phyloP scores from a whole-genome alignment of 2,797 vertebrate species.

The Hozukius guyotensis region DNA sequence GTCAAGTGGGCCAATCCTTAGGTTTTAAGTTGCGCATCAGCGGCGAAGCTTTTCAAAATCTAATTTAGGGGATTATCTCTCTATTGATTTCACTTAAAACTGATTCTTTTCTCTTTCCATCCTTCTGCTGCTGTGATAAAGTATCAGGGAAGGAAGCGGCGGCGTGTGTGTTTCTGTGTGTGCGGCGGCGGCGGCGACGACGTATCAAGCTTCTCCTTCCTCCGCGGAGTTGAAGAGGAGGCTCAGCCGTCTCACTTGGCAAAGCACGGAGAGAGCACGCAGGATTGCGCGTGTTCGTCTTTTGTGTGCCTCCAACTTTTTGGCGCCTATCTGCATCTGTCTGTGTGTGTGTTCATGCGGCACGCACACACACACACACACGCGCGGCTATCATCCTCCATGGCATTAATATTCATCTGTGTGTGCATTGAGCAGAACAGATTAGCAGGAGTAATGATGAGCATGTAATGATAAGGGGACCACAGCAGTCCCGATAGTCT shows the following conservation, averaged over 20 bases:
- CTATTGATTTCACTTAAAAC: slow-evolving; percentile 85
- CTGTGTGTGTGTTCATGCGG: slow-evolving; percentile 61
- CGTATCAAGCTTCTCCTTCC: slow-evolving; percentile 39
- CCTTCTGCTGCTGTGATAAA: slow-evolving; percentile 65
- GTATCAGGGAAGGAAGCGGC: slow-evolving; percentile 32
- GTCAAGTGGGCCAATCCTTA: slow-evolving; percentile 77
- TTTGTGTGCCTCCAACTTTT: slow-evolving; percentile 49
- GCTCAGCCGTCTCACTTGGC: slow-evolving; percentile 61
- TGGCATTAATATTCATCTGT: slow-evolving; percentile 80
- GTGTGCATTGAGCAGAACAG: slow-evolving; percentile 78
- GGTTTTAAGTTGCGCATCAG: slow-evolving; percentile 71
- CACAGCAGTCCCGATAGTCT: slow-evolving; percentile 69
- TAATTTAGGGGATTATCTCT: slow-evolving; percentile 85
- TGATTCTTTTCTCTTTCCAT: slow-evolving; percentile 70
- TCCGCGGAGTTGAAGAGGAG: slow-evolving; percentile 44
- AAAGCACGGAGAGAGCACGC: slow-evolving; percentile 27
- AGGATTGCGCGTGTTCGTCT: slow-evolving; percentile 22
- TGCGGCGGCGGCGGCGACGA: not conserved
- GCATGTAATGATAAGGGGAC: slow-evolving; percentile 80
- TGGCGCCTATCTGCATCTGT: slow-evolving; percentile 61
- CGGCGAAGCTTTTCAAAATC: slow-evolving; percentile 80
- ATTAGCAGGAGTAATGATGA: slow-evolving; percentile 81
- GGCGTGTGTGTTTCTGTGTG: slow-evolving; percentile 17
- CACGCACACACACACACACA: slow-evolving; percentile 12
- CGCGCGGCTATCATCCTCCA: slow-evolving; percentile 66